These are phyloP conservation scores for Proctacanthus coquilletti DNA, from an alignment of 1,140 invertebrate genomes.

Conservation along the genomic window DNA sequence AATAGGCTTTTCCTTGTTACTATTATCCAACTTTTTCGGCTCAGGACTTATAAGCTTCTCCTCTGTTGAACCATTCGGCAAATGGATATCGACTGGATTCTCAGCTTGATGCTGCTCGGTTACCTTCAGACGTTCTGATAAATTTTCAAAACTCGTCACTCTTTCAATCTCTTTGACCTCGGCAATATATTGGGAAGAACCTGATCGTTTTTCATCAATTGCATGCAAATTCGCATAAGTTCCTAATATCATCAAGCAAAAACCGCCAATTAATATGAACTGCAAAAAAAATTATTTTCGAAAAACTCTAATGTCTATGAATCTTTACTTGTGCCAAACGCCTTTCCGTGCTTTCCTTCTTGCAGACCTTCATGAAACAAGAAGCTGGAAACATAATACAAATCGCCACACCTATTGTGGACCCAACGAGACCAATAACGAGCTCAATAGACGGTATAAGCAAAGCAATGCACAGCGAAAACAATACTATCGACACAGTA, in stretches of 20 bases:
- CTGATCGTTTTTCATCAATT: constrained; percentile 40
- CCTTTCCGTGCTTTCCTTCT: constrained; percentile 57
- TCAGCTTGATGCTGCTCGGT: constrained; percentile 10
- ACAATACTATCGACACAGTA: constrained; percentile 56
- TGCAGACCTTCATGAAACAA: constrained; percentile 53
- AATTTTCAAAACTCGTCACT: constrained; percentile 11
- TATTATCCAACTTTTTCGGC: constrained; percentile 1
- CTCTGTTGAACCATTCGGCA: too few relatives aligned
- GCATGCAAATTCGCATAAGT: constrained; percentile 74
- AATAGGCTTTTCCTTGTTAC: neutral
- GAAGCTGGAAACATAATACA: constrained; percentile 81
- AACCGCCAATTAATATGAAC: constrained; percentile 56
- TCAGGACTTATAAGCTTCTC: neutral
- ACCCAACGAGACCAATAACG: constrained; percentile 80
- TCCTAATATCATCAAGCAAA: constrained; percentile 68
- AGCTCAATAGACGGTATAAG: constrained; percentile 81
- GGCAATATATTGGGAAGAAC: constrained; percentile 17
- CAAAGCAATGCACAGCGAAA: constrained; percentile 61
- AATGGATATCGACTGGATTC: constrained; percentile 1
- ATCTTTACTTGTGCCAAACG: constrained; percentile 45
- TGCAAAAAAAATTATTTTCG: constrained; percentile 28
- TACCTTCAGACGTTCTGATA: constrained; percentile 12
- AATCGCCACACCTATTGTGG: constrained; percentile 88
- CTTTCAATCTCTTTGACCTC: constrained; percentile 13
- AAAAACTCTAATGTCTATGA: constrained; percentile 4